phyloP scores from a whole-genome alignment of 1,140 invertebrate species.

The Sycobia sp. region DNA sequence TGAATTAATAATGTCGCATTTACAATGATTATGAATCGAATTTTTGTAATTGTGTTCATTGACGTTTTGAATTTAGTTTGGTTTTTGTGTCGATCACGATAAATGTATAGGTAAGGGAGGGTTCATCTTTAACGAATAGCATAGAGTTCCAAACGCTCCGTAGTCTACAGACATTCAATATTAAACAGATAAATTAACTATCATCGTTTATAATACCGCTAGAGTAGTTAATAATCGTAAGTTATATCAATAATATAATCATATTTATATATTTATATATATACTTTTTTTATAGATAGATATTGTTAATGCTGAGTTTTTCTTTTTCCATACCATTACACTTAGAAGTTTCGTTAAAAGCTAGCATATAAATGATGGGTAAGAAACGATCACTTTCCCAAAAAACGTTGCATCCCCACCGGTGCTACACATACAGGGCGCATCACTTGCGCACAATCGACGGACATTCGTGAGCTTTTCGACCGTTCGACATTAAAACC shows the following conservation, averaged over 20 bases:
- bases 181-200: constrained; percentile 64
- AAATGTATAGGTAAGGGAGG: constrained; percentile 37
- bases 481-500: neutral
- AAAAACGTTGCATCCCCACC: constrained; percentile 52
- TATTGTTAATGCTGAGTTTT: constrained; percentile 58
- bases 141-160: constrained; percentile 64
- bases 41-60: constrained; percentile 7
- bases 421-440: constrained; percentile 43
- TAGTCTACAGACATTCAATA: constrained; percentile 64
- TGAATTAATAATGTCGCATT: constrained; percentile 15
- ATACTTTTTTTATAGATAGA: constrained; percentile 48
- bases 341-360: constrained; percentile 56
- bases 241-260: constrained; percentile 63
- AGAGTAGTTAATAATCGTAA: constrained; percentile 61
- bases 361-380: constrained; percentile 63
- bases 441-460: constrained; percentile 26
- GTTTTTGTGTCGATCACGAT: constrained; percentile 33
- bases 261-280: constrained; percentile 53
- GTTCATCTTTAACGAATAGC: constrained; percentile 53
- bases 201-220: constrained; percentile 59
- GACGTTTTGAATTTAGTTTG: constrained; percentile 13
- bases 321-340: constrained; percentile 50
- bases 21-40: constrained; percentile 1
- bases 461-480: constrained; percentile 12
- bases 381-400: constrained; percentile 60